phyloP scores from a whole-genome alignment of 2,113 vertebrate species.

The Microtus ochrogaster region DNA sequence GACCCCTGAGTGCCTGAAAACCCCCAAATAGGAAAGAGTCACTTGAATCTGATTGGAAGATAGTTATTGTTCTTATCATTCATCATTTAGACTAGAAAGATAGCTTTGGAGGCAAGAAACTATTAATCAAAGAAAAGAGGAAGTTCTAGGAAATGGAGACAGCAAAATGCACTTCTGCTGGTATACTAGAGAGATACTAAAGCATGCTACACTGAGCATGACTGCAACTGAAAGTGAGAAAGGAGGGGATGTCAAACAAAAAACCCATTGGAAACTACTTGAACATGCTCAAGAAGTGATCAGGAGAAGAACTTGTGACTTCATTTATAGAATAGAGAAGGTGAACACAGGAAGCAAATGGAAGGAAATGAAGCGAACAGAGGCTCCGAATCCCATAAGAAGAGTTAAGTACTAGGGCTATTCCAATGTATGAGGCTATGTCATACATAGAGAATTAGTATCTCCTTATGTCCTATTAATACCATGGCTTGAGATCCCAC shows the following conservation, averaged over 20 bases:
- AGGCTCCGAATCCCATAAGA: background rate
- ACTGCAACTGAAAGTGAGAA: background rate
- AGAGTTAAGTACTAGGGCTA: background rate
- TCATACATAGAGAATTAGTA: background rate
- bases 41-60: background rate
- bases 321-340: slow-evolving; percentile 37
- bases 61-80: background rate
- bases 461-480: background rate
- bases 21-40: background rate
- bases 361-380: background rate
- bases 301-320: background rate
- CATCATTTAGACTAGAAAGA: slow-evolving; percentile 5
- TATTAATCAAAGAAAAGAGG: background rate
- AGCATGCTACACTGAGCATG: background rate
- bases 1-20: background rate
- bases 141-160: background rate
- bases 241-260: background rate
- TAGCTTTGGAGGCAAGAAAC: background rate
- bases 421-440: background rate
- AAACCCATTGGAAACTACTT: background rate
- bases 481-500: background rate
- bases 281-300: background rate
- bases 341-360: background rate
- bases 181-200: background rate
- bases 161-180: background rate